phyloP scores from a whole-genome alignment of 2,797 vertebrate genomes.

The Triplophysa bombifrons region DNA sequence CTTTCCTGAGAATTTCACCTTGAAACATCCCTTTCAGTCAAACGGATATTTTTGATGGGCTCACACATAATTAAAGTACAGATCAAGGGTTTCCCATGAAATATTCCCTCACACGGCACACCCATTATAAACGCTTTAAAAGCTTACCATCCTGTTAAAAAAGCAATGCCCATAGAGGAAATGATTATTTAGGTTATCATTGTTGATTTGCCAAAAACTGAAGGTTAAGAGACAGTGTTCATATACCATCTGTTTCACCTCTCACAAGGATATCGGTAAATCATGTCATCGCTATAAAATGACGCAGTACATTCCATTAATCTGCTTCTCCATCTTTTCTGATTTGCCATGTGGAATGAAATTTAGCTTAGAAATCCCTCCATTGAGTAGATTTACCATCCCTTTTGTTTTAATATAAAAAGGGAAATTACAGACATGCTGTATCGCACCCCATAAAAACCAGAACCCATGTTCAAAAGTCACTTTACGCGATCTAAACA shows the following conservation, averaged over 20 bases:
- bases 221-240: slow-evolving; percentile 18
- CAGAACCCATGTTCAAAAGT: background rate
- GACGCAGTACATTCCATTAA: slow-evolving; percentile 9
- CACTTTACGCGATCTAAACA: background rate
- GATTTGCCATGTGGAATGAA: slow-evolving; percentile 24
- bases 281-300: slow-evolving; percentile 28
- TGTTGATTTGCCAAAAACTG: slow-evolving; percentile 16
- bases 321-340: slow-evolving; percentile 17
- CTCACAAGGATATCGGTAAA: slow-evolving; percentile 13
- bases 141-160: slow-evolving; percentile 18
- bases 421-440: slow-evolving; percentile 16
- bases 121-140: slow-evolving; percentile 1
- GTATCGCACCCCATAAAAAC: slow-evolving; percentile 1
- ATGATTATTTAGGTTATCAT: slow-evolving; percentile 20
- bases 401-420: slow-evolving; percentile 11
- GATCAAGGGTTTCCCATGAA: background rate
- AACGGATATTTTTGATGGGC: slow-evolving; percentile 16
- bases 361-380: slow-evolving; percentile 18
- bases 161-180: slow-evolving; percentile 1
- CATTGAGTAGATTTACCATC: slow-evolving; percentile 27
- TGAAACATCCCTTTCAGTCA: slow-evolving; percentile 32
- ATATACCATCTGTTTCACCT: slow-evolving; percentile 31
- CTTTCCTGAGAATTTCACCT: slow-evolving; percentile 27
- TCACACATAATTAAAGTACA: slow-evolving; percentile 36
- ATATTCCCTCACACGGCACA: slow-evolving; percentile 9